Base-by-base conservation (phyloP, 2,113 vertebrate species). In the Ictalurus punctatus region DNA sequence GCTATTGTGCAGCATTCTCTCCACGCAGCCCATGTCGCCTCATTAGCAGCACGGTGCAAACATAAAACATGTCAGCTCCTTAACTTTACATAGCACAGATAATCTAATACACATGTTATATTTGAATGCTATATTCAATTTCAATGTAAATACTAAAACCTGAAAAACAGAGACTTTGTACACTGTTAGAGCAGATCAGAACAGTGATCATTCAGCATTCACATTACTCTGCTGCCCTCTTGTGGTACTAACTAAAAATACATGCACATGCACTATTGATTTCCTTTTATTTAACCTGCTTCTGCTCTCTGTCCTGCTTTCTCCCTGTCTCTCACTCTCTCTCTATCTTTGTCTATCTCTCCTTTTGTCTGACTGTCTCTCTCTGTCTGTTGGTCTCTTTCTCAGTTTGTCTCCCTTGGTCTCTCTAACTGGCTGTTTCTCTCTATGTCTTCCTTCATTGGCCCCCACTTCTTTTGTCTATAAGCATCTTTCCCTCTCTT, bases 181-280 rank as follows among this genome's bases (percentile, higher is more conserved):
- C 25, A n/a, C 9, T 40, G 10, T n/a, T 23, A 27, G 52, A 79
- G 23, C 52, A 58, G 54, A 30, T 7, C 79, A 59, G 14, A 58
- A 21, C n/a, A 59, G 65, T 30, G 10, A 25, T 34, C 67, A 1
- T 40, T 83, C 74, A 81, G 6, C 63, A 40, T 78, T 56, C 61
- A 8, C 34, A n/a, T 40, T 3, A 69, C 84, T 86, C 21, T 86
- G 81, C 90, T 12, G 92, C 87, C 93, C 92, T 91, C 95, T 95
- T 76, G 76, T 94, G 95, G 92, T 65, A 0, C 3, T 88, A 5
- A 61, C 12, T 23, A 65, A 78, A 54, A 88, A 48, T 76, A 12
- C 30, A 89, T 30, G 27, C 44, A 34, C 4, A 17, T 48, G 14
- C 13, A 52, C 27, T 81, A 80, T 5, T 54, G n/a, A 81, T 76